Percentiles rank a stretch among this genome's conserved stretches.
phyloP scores from a whole-genome alignment of 2,113 vertebrate species.

The Eclectus roratus region DNA sequence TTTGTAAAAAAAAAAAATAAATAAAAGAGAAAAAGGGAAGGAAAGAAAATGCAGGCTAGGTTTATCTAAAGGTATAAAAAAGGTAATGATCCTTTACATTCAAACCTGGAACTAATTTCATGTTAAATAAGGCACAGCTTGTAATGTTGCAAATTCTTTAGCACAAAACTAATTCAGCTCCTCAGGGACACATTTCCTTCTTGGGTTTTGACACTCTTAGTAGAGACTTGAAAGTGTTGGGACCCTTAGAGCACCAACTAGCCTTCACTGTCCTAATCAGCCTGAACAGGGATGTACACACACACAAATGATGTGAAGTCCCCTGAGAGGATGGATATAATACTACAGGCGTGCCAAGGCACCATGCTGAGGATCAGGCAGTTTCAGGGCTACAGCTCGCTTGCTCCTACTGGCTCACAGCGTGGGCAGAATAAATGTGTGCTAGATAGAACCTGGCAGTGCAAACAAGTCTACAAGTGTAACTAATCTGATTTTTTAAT shows the following conservation, averaged over 20 bases:
- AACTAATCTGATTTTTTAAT: neutral
- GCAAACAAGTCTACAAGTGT: neutral
- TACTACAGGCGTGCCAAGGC: neutral
- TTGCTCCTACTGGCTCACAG: neutral
- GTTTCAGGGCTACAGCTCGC: neutral
- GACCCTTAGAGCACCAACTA: neutral
- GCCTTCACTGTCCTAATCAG: neutral
- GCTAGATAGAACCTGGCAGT: neutral
- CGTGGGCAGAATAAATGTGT: neutral
- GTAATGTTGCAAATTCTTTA: neutral
- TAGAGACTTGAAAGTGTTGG: neutral
- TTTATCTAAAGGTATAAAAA: neutral
- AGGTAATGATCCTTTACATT: neutral
- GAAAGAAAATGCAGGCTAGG: neutral
- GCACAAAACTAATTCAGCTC: neutral
- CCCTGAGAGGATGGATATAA: neutral
- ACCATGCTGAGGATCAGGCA: neutral
- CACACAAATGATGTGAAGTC: neutral
- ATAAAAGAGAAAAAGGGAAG: fast-evolving
- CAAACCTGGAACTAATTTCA: neutral
- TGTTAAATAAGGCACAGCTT: neutral
- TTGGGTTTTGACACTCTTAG: neutral
- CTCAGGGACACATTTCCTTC: neutral
- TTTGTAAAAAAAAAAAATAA: neutral
- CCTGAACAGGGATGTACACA: neutral